Conservation (phyloP, 2,888 invertebrate genomes). For the Dendrolimus houi region DNA sequence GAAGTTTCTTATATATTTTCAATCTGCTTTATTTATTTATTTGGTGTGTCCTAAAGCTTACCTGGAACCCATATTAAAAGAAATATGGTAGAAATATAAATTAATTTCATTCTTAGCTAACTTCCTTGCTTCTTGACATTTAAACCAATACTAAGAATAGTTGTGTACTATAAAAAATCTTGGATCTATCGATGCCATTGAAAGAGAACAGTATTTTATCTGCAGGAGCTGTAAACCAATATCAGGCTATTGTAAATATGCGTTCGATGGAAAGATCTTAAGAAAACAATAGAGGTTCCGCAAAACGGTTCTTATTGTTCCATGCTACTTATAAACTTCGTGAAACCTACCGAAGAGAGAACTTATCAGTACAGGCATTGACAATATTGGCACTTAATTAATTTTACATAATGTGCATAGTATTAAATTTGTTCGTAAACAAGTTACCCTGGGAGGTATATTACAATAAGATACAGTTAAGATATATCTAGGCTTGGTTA, state of each 20-base stretch:
- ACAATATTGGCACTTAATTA: background rate
- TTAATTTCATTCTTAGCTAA: too few relatives aligned
- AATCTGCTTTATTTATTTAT: too few relatives aligned
- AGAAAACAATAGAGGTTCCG: conserved; percentile 55
- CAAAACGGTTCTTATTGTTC: conserved; percentile 49
- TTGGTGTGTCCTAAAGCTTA: background rate
- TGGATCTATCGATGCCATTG: conserved; percentile 1
- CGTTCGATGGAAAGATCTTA: conserved; percentile 47
- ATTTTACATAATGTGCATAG: too few relatives aligned
- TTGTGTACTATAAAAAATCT: too few relatives aligned
- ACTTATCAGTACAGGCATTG: background rate
- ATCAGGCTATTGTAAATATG: conserved; percentile 50
- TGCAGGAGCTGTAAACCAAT: conserved; percentile 43
- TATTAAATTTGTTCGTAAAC: too few relatives aligned
- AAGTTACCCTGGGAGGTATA: too few relatives aligned
- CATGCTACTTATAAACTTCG: conserved; percentile 6
- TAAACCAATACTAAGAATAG: too few relatives aligned
- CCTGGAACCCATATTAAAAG: background rate
- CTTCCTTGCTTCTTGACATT: too few relatives aligned
- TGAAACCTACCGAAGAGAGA: background rate
- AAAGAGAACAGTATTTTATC: conserved; percentile 35
- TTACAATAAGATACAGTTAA: too few relatives aligned
- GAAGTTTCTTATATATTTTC: too few relatives aligned
- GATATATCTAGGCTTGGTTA: too few relatives aligned
- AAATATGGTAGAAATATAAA: background rate